These are phyloP conservation scores for Drosophila hydei DNA, from an alignment of 1,140 invertebrate species.

Conservation along the genomic window DNA sequence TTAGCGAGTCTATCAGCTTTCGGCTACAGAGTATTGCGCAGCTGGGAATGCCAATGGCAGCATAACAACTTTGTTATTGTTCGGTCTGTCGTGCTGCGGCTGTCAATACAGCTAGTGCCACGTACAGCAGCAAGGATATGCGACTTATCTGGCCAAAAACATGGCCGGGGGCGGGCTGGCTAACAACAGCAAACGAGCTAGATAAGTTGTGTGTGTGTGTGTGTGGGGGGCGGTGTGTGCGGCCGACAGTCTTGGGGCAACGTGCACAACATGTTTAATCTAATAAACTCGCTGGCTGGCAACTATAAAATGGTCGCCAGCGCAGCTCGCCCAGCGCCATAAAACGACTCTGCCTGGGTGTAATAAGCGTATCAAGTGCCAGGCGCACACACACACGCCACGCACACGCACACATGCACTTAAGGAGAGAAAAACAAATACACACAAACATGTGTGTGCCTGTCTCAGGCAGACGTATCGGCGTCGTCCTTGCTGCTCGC, in stretches of 20 bases:
- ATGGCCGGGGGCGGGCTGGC: constrained; percentile 59
- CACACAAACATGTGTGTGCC: constrained; percentile 15
- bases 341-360: constrained; percentile 69
- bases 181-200: constrained; percentile 36
- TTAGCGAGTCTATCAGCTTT: neutral
- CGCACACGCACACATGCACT: constrained; percentile 14
- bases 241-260: constrained; percentile 42
- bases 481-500: constrained; percentile 51
- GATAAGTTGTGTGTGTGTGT: constrained; percentile 36
- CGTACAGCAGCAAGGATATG: constrained; percentile 48
- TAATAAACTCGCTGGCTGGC: constrained; percentile 72
- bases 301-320: constrained; percentile 66
- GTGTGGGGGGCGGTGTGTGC: constrained; percentile 18
- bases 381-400: constrained; percentile 36
- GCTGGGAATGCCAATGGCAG: neutral
- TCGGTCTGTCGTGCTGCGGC: constrained; percentile 26
- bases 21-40: neutral
- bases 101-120: constrained; percentile 60
- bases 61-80: constrained; percentile 6
- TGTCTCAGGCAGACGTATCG: constrained; percentile 44
- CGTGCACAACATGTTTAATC: constrained; percentile 78
- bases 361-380: constrained; percentile 81
- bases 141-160: constrained; percentile 69
- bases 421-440: constrained; percentile 18
- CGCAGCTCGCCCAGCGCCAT: constrained; percentile 49